A percentile compares a stretch with the other conserved stretches of the same genome.
These are phyloP conservation scores for Amphilophus citrinellus DNA, from an alignment of 2,113 vertebrate genomes.

Conservation along the genomic window DNA sequence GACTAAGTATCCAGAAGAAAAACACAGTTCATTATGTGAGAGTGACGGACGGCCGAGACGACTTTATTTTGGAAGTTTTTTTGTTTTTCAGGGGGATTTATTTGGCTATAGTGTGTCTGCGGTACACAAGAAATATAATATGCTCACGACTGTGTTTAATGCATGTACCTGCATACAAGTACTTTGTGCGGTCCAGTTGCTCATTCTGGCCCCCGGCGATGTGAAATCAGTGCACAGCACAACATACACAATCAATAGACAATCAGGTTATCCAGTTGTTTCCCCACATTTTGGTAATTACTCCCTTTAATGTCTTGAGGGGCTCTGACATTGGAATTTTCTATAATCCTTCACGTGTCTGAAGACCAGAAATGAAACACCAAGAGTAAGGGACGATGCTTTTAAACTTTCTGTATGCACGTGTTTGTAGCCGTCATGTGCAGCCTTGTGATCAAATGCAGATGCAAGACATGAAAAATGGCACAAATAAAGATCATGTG, in stretches of 20 bases:
- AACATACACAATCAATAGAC: slow-evolving; percentile 67
- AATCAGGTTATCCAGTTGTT: slow-evolving; percentile 67
- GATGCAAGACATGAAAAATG: not conserved
- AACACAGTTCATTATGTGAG: slow-evolving; percentile 14
- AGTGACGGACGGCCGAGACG: not conserved
- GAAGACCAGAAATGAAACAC: slow-evolving; percentile 8
- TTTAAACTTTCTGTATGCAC: not conserved
- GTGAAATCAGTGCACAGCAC: slow-evolving; percentile 39
- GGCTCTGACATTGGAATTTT: slow-evolving; percentile 18
- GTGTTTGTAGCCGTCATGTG: not conserved
- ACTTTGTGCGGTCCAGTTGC: not conserved
- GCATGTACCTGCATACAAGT: not conserved
- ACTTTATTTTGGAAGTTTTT: not conserved
- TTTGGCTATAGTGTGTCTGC: not conserved
- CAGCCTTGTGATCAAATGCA: not conserved
- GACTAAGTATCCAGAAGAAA: not conserved
- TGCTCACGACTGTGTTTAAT: not conserved
- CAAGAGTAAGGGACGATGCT: not conserved
- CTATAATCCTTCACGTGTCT: slow-evolving; percentile 9
- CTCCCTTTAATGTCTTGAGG: slow-evolving; percentile 37
- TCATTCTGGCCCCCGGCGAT: not conserved
- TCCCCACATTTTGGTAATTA: slow-evolving; percentile 59
- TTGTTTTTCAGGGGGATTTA: not conserved
- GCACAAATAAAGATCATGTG: not conserved
- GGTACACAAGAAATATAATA: not conserved